These are phyloP conservation scores for Xiphophorus birchmanni DNA, from an alignment of 2,797 vertebrate species.

Conservation along the genomic window DNA sequence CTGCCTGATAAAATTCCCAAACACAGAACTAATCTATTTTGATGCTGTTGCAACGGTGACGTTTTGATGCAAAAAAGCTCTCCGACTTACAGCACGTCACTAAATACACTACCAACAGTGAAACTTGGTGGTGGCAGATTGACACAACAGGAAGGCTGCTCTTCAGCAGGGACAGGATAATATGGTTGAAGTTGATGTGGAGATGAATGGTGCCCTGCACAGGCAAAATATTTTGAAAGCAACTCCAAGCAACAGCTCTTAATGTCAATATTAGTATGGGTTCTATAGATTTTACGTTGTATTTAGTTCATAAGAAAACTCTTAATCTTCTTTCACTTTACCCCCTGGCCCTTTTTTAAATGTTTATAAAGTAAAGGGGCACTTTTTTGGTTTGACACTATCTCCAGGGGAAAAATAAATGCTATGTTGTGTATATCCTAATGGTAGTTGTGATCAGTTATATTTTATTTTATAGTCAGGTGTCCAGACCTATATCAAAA, in stretches of 20 bases:
- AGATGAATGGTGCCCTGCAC: not conserved
- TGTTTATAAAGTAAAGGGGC: not conserved
- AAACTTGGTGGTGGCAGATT: not conserved
- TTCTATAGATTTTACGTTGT: not conserved
- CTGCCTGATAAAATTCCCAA: not conserved
- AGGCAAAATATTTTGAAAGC: not conserved
- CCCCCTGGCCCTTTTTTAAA: too few species aligned
- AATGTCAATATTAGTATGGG: not conserved
- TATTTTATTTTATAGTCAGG: not conserved
- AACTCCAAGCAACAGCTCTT: not conserved
- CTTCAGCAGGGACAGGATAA: not conserved
- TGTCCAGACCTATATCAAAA: not conserved
- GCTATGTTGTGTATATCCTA: too few species aligned
- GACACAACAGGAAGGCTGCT: not conserved
- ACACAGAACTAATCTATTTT: not conserved
- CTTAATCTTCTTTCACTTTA: not conserved
- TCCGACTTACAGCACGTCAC: not conserved
- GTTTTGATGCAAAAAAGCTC: not conserved
- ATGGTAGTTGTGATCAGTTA: not conserved
- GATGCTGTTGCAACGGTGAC: not conserved
- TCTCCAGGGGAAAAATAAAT: not conserved
- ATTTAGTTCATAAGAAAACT: not conserved
- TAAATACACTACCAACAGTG: not conserved
- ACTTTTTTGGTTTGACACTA: not conserved
- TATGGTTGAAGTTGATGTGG: not conserved